Percentiles rank a stretch among this genome's conserved stretches.
Conservation (phyloP, 2,113 vertebrate species). For the Python bivittatus region DNA sequence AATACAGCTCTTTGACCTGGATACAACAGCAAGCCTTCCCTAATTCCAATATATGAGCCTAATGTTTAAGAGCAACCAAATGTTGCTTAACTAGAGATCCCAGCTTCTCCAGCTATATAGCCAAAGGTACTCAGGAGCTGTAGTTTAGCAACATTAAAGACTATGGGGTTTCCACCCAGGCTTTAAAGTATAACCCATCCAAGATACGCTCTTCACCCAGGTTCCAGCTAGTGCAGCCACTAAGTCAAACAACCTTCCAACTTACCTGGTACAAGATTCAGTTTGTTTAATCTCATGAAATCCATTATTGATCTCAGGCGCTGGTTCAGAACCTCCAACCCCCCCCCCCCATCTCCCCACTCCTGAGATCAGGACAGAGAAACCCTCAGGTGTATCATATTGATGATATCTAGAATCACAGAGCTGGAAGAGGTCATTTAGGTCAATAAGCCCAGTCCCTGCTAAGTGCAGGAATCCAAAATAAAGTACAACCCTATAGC, state of each 20-base stretch:
- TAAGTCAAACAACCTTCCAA: not conserved
- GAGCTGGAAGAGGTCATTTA: not conserved
- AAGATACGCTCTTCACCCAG: not conserved
- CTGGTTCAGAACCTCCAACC: not conserved
- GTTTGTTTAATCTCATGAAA: not conserved
- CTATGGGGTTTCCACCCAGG: not conserved
- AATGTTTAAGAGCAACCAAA: not conserved
- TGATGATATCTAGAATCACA: not conserved
- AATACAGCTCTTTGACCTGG: not conserved
- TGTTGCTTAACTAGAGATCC: not conserved
- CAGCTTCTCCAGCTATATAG: not conserved
- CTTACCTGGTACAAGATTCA: not conserved
- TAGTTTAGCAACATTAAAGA: not conserved
- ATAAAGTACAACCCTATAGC: not conserved
- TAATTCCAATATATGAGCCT: not conserved
- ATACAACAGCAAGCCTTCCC: not conserved
- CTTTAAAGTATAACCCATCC: not conserved
- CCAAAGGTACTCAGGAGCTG: not conserved
- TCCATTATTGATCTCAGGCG: not conserved
- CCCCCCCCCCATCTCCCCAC: not conserved
- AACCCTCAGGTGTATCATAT: not conserved
- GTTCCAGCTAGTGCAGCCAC: not conserved
- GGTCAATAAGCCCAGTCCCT: not conserved
- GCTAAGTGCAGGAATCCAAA: not conserved
- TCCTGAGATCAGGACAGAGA: not conserved